These are phyloP conservation scores for Lytechinus pictus DNA, from an alignment of 35 echinoderm and acorn worm species.

Conservation along the genomic window DNA sequence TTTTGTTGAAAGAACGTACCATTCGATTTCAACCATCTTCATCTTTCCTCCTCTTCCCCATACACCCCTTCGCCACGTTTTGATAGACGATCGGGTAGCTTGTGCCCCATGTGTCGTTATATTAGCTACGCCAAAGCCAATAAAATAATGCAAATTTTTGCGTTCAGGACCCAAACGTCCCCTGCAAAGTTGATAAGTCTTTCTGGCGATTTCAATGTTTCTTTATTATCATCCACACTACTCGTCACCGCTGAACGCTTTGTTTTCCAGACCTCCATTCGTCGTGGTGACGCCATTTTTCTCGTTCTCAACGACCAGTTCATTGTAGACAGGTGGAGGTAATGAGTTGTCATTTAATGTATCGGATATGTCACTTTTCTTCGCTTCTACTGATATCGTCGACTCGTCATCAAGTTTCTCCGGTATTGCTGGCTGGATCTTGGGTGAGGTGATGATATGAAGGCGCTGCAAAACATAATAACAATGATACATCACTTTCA, in stretches of 20 bases:
- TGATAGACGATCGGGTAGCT: too few relatives aligned
- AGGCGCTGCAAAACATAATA: background rate
- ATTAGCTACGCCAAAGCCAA: background rate
- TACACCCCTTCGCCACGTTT: too few relatives aligned
- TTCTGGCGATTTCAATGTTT: background rate
- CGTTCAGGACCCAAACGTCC: background rate
- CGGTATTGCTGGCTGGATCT: background rate
- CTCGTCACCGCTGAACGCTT: conserved; percentile 18
- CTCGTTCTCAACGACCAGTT: conserved; percentile 8
- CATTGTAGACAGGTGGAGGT: conserved; percentile 24
- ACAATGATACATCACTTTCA: background rate
- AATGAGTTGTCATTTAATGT: background rate
- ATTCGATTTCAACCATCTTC: too few relatives aligned
- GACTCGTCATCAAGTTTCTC: background rate
- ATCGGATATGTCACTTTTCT: background rate
- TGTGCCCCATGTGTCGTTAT: too few relatives aligned
- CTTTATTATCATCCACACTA: background rate
- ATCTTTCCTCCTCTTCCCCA: too few relatives aligned
- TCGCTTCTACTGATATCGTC: conserved; percentile 16
- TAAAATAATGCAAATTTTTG: background rate
- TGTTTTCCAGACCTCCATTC: conserved; percentile 10
- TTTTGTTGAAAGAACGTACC: too few relatives aligned
- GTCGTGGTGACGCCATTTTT: background rate
- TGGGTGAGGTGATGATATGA: background rate
- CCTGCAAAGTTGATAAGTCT: background rate